phyloP scores from a whole-genome alignment of 2,113 vertebrate species.

The Mobula birostris region DNA sequence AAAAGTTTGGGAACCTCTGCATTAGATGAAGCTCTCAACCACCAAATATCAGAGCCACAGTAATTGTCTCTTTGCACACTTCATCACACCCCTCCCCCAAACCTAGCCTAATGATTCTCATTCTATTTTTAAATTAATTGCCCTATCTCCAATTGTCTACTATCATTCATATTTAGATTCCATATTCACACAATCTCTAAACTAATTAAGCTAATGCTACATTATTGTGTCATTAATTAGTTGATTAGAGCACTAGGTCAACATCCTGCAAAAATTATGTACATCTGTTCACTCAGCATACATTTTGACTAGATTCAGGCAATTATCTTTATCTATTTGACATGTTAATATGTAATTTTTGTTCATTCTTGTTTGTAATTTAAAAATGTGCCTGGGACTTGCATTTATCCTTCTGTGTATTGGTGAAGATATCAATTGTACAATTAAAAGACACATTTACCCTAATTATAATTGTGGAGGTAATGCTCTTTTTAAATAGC shows the following conservation, averaged over 20 bases:
- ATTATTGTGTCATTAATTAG: background rate
- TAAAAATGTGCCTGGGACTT: background rate
- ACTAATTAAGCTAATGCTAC: background rate
- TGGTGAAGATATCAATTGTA: background rate
- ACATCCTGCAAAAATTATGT: background rate
- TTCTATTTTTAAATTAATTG: background rate
- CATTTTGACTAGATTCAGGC: background rate
- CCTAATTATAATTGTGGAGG: background rate
- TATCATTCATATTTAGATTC: background rate
- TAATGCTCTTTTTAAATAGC: background rate
- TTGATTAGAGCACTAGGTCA: background rate
- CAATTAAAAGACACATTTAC: background rate
- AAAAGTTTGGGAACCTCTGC: no score
- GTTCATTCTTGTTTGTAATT: background rate
- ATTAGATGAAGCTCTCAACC: background rate
- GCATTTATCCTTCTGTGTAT: background rate
- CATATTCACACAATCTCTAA: background rate
- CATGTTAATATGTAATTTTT: background rate
- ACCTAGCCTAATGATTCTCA: background rate
- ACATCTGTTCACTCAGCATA: background rate
- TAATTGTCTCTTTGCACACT: no score
- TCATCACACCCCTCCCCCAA: background rate
- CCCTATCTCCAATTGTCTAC: background rate
- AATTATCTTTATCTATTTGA: conserved; percentile 3
- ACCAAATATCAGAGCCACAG: background rate